phyloP scores from a whole-genome alignment of 1,140 invertebrate genomes.

The Drosophila virilis region DNA sequence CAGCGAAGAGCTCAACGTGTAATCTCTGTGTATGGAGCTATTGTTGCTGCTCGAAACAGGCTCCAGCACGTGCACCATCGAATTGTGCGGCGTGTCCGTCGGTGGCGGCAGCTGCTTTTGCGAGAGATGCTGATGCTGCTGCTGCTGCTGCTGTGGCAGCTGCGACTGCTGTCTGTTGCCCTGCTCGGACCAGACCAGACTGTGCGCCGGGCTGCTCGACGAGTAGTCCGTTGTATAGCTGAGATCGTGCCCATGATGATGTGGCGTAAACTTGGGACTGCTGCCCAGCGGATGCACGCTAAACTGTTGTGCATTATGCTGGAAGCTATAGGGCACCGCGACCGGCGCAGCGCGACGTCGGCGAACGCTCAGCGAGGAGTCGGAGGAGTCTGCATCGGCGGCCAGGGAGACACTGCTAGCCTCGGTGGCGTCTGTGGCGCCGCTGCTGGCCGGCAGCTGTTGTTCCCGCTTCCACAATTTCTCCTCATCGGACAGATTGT shows the following conservation, averaged over 20 bases:
- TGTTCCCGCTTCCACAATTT: slow-evolving; percentile 79
- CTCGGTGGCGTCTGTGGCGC: slow-evolving; percentile 41
- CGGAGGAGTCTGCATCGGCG: slow-evolving; percentile 58
- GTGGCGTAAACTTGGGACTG: slow-evolving; percentile 68
- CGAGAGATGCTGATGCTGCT: not conserved
- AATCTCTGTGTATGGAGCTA: slow-evolving; percentile 77
- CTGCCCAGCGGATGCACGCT: slow-evolving; percentile 84
- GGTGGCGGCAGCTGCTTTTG: slow-evolving; percentile 1
- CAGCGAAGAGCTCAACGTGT: slow-evolving; percentile 75
- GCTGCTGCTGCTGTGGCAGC: slow-evolving; percentile 6
- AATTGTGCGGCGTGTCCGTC: slow-evolving; percentile 85
- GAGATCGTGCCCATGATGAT: slow-evolving; percentile 70
- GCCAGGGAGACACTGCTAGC: slow-evolving; percentile 41
- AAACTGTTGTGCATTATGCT: slow-evolving; percentile 87
- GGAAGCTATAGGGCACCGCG: slow-evolving; percentile 76
- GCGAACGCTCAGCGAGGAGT: slow-evolving; percentile 83
- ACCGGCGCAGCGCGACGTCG: slow-evolving; percentile 82
- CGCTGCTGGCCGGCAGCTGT: slow-evolving; percentile 30
- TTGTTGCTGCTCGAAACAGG: slow-evolving; percentile 62
- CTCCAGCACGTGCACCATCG: slow-evolving; percentile 84
- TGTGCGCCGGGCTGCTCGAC: slow-evolving; percentile 76
- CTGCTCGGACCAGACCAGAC: slow-evolving; percentile 77
- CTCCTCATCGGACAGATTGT: slow-evolving; percentile 84
- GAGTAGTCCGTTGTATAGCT: slow-evolving; percentile 83
- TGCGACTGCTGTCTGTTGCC: slow-evolving; percentile 17